These are phyloP conservation scores for Diaprepes abbreviatus DNA, from an alignment of 2,888 invertebrate species.

Conservation along the genomic window DNA sequence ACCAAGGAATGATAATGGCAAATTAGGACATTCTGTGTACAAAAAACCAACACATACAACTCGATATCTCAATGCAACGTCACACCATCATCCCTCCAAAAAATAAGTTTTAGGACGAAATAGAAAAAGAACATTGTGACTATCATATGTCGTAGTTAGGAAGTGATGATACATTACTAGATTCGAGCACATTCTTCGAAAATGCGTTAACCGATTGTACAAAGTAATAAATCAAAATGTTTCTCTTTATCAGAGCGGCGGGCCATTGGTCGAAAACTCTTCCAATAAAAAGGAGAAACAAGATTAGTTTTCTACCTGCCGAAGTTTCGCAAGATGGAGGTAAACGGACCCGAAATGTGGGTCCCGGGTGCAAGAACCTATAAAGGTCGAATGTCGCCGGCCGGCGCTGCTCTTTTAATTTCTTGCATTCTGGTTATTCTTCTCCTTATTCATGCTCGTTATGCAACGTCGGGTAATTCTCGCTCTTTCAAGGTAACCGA, in stretches of 20 bases:
- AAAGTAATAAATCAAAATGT: too few species aligned
- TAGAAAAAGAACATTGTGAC: too few species aligned
- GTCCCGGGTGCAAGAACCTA: constrained; percentile 38
- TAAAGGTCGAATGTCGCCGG: constrained; percentile 25
- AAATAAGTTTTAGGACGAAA: too few species aligned
- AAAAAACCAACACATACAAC: too few species aligned
- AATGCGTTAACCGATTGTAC: too few species aligned
- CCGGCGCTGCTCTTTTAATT: constrained; percentile 3
- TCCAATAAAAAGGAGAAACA: constrained; percentile 27
- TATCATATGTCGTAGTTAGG: too few species aligned
- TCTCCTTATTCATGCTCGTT: constrained; percentile 1
- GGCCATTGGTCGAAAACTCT: constrained; percentile 17
- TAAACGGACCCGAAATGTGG: constrained; percentile 42
- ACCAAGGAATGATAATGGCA: too few species aligned
- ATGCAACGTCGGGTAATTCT: constrained; percentile 2
- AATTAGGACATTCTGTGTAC: too few species aligned
- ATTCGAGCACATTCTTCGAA: too few species aligned
- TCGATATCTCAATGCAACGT: too few species aligned
- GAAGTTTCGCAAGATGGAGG: constrained; percentile 40
- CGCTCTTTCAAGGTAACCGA: background rate
- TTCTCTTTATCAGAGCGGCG: background rate
- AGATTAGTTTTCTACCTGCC: constrained; percentile 30
- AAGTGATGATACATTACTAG: too few species aligned
- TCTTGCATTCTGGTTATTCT: constrained; percentile 13
- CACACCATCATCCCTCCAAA: too few species aligned